phyloP scores from a whole-genome alignment of 1,140 invertebrate genomes.

The roundworm (Caenorhabditis elegans) region WBcel235 BX284604.4:11897501-11898000 shows the following conservation, averaged over 20 bases:
- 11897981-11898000: conserved; percentile 26
- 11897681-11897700: not conserved
- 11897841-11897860: too few species aligned
- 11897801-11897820: too few species aligned
- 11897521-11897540: not conserved
- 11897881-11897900: not conserved
- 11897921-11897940: not conserved
- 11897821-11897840: too few species aligned
- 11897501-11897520: not conserved
- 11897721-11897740: too few species aligned
- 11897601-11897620: not conserved
- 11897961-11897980: not conserved
- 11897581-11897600: not conserved
- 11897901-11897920: conserved; percentile 17
- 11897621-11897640: not conserved
- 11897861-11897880: not conserved
- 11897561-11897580: not conserved
- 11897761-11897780: too few species aligned
- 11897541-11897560: conserved; percentile 6
- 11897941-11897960: not conserved
- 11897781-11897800: too few species aligned
- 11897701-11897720: not conserved
- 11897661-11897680: not conserved
- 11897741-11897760: too few species aligned
- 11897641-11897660: conserved; percentile 15